Conservation (phyloP, 1,140 invertebrate species). For the Chrysopa pallens region DNA sequence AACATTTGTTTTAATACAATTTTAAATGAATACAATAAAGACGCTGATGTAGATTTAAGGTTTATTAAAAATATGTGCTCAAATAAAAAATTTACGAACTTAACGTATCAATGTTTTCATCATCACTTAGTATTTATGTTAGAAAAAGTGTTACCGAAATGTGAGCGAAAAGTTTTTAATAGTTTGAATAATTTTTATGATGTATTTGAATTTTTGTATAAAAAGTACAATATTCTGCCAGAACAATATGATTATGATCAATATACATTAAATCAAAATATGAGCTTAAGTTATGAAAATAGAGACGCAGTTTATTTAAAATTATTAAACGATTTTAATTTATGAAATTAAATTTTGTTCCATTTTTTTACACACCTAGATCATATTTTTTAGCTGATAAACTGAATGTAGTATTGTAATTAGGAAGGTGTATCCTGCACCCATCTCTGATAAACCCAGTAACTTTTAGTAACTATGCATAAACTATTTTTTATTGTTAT, state of each 20-base stretch:
- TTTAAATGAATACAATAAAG: slow-evolving; percentile 6
- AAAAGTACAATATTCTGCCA: slow-evolving; percentile 29
- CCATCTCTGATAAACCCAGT: no score
- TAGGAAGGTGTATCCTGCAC: no score
- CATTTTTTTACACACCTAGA: no score
- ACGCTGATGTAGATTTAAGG: slow-evolving; percentile 8
- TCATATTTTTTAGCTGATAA: no score
- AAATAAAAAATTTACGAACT: slow-evolving; percentile 21
- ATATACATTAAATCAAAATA: slow-evolving; percentile 11
- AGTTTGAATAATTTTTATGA: slow-evolving; percentile 43
- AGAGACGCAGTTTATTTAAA: no score
- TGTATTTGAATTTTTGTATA: slow-evolving; percentile 51
- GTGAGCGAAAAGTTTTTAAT: slow-evolving; percentile 61
- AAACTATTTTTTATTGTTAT: no score
- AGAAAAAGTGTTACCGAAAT: slow-evolving; percentile 53
- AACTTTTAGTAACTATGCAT: no score
- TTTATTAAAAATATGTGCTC: slow-evolving; percentile 6
- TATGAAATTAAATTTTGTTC: no score
- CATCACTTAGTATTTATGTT: slow-evolving; percentile 91
- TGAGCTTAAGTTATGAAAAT: slow-evolving; percentile 10
- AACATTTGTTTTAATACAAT: slow-evolving; percentile 36
- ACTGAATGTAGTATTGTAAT: no score
- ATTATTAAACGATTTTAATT: no score
- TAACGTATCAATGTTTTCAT: slow-evolving; percentile 69
- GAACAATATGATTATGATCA: slow-evolving; percentile 20